phyloP scores from a whole-genome alignment of 2,113 vertebrate genomes.

The Melospiza georgiana region DNA sequence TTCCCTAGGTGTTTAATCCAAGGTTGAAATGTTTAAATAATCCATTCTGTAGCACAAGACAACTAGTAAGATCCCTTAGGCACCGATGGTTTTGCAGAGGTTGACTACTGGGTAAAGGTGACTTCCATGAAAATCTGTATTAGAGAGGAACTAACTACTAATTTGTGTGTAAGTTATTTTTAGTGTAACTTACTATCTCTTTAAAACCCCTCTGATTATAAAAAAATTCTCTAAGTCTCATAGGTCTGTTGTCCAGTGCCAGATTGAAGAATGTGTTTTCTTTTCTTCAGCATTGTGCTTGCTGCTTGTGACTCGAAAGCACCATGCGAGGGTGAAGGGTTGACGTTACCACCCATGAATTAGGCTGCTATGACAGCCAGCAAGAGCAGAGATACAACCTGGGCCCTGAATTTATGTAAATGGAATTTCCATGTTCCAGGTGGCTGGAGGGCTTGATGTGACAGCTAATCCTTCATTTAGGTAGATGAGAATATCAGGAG shows the following conservation, averaged over 20 bases:
- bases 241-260: not conserved
- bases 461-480: not conserved
- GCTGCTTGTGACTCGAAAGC: not conserved
- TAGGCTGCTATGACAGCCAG: slow-evolving; percentile 8
- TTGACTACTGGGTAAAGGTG: not conserved
- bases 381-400: not conserved
- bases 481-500: slow-evolving; percentile 23
- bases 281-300: not conserved
- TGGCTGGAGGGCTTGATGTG: slow-evolving; percentile 19
- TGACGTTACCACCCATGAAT: not conserved
- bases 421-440: slow-evolving; percentile 16
- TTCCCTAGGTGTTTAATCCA: not conserved
- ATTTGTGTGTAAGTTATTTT: not conserved
- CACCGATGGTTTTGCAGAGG: not conserved
- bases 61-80: not conserved
- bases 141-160: not conserved
- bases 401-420: slow-evolving; percentile 8
- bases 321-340: not conserved
- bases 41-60: not conserved
- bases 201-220: not conserved
- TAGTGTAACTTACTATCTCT: not conserved
- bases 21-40: not conserved
- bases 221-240: not conserved
- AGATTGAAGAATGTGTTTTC: not conserved
- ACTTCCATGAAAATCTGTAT: not conserved